phyloP scores from a whole-genome alignment of 2,113 vertebrate genomes.

The Toxotes jaculatrix region DNA sequence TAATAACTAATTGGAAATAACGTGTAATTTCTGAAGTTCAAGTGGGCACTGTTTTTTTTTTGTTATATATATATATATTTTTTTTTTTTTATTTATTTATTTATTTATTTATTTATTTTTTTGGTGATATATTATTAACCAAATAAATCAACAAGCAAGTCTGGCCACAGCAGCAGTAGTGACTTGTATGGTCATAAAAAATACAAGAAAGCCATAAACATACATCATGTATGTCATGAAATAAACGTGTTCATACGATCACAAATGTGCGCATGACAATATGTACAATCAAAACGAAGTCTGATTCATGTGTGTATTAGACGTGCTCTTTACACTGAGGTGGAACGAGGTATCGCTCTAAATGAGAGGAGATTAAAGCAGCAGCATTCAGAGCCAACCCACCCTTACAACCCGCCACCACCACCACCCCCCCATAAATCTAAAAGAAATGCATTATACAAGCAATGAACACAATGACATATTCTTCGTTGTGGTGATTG shows the following conservation, averaged over 20 bases:
- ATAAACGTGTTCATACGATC: conserved; percentile 9
- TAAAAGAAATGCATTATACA: conserved; percentile 70
- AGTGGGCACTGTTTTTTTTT: neutral
- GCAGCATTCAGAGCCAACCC: conserved; percentile 23
- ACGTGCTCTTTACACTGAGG: conserved; percentile 50
- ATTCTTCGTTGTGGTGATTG: conserved; percentile 68
- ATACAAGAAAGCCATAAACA: conserved; percentile 7
- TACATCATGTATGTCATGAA: conserved; percentile 22
- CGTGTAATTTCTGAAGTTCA: neutral
- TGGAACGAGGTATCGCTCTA: conserved; percentile 37
- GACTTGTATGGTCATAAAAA: conserved; percentile 8
- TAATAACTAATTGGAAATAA: neutral
- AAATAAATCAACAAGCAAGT: neutral
- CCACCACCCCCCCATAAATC: conserved; percentile 26
- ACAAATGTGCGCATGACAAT: conserved; percentile 13
- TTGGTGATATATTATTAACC: neutral
- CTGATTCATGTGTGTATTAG: neutral
- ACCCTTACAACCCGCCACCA: neutral
- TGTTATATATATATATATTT: neutral
- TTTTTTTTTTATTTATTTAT: no score
- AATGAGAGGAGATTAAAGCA: conserved; percentile 69
- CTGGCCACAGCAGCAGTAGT: neutral
- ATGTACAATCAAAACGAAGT: conserved; percentile 42
- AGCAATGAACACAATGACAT: conserved; percentile 70
- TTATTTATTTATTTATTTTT: no score